These are phyloP conservation scores for Drosophila biarmipes DNA, from an alignment of 1,140 invertebrate species.

Conservation along the genomic window DNA sequence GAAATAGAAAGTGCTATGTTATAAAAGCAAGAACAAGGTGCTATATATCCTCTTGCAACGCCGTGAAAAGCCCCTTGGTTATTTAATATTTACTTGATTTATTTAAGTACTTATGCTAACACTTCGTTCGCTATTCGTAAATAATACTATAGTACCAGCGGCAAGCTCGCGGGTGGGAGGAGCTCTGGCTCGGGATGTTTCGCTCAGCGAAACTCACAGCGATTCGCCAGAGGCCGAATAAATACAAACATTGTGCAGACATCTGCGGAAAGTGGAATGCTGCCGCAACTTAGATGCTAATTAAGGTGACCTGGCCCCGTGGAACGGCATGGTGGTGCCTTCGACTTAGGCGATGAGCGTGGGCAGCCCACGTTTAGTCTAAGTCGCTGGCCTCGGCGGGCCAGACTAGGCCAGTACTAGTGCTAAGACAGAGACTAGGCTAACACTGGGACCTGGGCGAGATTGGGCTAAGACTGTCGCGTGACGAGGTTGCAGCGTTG, in stretches of 20 bases:
- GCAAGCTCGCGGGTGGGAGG: constrained; percentile 37
- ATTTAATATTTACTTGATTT: constrained; percentile 33
- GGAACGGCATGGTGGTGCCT: constrained; percentile 41
- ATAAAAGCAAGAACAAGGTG: background rate
- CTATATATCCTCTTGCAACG: background rate
- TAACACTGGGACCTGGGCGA: constrained; percentile 36
- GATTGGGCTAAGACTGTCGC: constrained; percentile 47
- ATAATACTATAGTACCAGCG: constrained; percentile 68
- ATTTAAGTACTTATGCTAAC: constrained; percentile 61
- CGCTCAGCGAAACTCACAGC: constrained; percentile 48
- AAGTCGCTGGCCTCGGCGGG: constrained; percentile 60
- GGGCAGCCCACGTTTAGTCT: constrained; percentile 22
- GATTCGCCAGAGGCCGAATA: constrained; percentile 41
- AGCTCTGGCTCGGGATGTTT: constrained; percentile 27
- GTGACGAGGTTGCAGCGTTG: constrained; percentile 62
- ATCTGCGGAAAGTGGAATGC: constrained; percentile 40
- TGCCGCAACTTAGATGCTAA: constrained; percentile 76
- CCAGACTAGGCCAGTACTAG: constrained; percentile 34
- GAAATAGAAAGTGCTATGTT: no score
- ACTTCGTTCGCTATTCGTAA: constrained; percentile 27
- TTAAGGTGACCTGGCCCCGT: constrained; percentile 64
- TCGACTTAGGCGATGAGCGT: constrained; percentile 51
- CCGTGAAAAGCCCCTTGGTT: background rate
- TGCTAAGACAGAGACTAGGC: constrained; percentile 40
- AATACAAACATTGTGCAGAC: constrained; percentile 48